phyloP scores from a whole-genome alignment of 1,140 invertebrate species.

The Drosophila grimshawi region DNA sequence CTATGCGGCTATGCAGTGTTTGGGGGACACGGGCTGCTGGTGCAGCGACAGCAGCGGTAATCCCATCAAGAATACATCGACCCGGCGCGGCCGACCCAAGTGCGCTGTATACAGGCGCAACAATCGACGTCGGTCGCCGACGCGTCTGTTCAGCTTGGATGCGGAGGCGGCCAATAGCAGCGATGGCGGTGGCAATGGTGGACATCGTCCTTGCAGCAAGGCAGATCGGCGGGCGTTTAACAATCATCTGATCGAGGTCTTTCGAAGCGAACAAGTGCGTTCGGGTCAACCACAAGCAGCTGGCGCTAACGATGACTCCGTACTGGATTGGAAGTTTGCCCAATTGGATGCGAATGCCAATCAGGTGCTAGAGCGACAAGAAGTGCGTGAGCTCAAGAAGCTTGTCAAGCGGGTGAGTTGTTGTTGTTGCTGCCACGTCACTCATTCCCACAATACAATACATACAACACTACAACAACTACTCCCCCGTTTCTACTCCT shows the following conservation, averaged over 20 bases:
- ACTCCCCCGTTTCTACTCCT: not conserved
- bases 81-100: constrained; percentile 87
- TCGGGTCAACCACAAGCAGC: constrained; percentile 62
- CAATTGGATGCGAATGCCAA: constrained; percentile 92
- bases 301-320: constrained; percentile 79
- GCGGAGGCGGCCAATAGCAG: constrained; percentile 53
- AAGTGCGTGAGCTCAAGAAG: constrained; percentile 91
- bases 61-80: constrained; percentile 90
- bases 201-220: constrained; percentile 87
- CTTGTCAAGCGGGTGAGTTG: constrained; percentile 90
- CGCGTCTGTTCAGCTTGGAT: constrained; percentile 49
- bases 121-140: constrained; percentile 83
- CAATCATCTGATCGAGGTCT: constrained; percentile 91
- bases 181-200: constrained; percentile 31
- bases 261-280: constrained; percentile 90
- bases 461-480: not conserved
- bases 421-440: constrained; percentile 4
- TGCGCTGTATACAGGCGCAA: constrained; percentile 85
- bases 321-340: constrained; percentile 94
- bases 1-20: constrained; percentile 93
- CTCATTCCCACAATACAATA: not conserved
- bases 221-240: constrained; percentile 92
- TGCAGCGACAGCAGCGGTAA: constrained; percentile 93
- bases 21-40: constrained; percentile 89
- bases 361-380: constrained; percentile 89